phyloP scores from a whole-genome alignment of 2,113 vertebrate genomes.

The Phoenicopterus ruber region DNA sequence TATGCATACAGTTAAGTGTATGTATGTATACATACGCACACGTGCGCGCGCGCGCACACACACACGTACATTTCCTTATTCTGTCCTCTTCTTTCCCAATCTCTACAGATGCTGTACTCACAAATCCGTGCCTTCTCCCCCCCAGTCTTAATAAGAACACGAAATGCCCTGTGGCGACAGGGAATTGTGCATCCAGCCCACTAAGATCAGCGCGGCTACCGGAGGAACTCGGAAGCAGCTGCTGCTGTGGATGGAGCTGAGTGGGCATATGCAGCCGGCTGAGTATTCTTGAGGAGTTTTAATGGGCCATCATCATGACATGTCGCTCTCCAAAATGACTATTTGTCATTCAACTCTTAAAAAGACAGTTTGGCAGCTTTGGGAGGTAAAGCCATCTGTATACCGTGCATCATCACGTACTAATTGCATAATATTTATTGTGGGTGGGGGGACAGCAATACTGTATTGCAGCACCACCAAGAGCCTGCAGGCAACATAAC shows the following conservation, averaged over 20 bases:
- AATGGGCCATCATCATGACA: constrained; percentile 46
- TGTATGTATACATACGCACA: accelerated
- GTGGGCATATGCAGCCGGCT: not conserved
- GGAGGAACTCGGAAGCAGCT: constrained; percentile 27
- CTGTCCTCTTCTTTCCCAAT: not conserved
- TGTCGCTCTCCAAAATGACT: constrained; percentile 34
- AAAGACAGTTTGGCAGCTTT: constrained; percentile 48
- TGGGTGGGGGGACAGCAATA: not conserved
- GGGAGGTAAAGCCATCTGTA: constrained; percentile 40
- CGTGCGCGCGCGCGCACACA: accelerated
- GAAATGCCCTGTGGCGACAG: not conserved
- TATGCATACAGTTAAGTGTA: too few species aligned
- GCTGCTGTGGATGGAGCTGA: constrained; percentile 36
- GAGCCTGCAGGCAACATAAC: constrained; percentile 1
- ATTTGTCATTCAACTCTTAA: constrained; percentile 48
- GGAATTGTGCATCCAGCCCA: constrained; percentile 37
- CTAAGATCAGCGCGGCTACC: constrained; percentile 25
- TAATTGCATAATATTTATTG: constrained; percentile 36
- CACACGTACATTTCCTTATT: accelerated
- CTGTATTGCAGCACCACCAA: constrained; percentile 44
- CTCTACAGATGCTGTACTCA: not conserved
- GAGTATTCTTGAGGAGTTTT: constrained; percentile 39
- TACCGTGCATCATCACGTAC: not conserved
- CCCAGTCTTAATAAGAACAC: constrained; percentile 13
- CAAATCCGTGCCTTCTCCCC: not conserved